Evolutionary conservation across 2,113 vertebrate genomes (phyloP).

Genomic region (Suncus etruscus): DNA sequence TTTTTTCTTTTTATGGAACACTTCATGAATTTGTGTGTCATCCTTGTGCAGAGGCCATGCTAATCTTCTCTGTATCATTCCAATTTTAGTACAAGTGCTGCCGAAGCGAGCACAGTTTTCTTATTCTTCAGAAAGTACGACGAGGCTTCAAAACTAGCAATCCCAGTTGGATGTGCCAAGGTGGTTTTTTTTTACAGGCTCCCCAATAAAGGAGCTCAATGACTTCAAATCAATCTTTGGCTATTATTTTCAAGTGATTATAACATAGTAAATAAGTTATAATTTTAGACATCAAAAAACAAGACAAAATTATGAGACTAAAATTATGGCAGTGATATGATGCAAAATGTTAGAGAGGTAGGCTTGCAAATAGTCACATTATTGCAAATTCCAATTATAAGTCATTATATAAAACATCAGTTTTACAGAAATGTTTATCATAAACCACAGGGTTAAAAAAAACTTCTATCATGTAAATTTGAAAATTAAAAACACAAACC

Average conservation of each 20-base stretch:
- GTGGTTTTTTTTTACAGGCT: background rate
- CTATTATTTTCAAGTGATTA: conserved; percentile 60
- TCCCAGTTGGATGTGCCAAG: background rate
- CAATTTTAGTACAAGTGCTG: too few species aligned
- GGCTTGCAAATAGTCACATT: conserved; percentile 54
- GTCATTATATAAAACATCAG: conserved; percentile 8
- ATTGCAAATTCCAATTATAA: background rate
- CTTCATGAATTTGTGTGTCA: too few species aligned
- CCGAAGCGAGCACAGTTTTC: too few species aligned
- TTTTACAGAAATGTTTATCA: conserved; percentile 29
- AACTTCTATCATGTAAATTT: conserved; percentile 4
- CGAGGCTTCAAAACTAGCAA: conserved; percentile 3
- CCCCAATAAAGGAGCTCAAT: background rate
- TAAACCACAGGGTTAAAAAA: conserved; percentile 43
- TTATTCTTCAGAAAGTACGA: too few species aligned
- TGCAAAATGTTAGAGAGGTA: conserved; percentile 71
- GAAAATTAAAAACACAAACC: conserved; percentile 60
- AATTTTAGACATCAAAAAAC: conserved; percentile 41
- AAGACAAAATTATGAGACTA: conserved; percentile 21
- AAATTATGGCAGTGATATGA: conserved; percentile 60
- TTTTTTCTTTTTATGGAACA: background rate
- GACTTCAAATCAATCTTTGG: conserved; percentile 24
- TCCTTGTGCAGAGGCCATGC: too few species aligned
- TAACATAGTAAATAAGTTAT: conserved; percentile 34
- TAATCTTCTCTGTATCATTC: too few species aligned